Evolutionary conservation across 2,113 vertebrate genomes (phyloP).

Genomic region (Oreochromis tanganicae): DNA sequence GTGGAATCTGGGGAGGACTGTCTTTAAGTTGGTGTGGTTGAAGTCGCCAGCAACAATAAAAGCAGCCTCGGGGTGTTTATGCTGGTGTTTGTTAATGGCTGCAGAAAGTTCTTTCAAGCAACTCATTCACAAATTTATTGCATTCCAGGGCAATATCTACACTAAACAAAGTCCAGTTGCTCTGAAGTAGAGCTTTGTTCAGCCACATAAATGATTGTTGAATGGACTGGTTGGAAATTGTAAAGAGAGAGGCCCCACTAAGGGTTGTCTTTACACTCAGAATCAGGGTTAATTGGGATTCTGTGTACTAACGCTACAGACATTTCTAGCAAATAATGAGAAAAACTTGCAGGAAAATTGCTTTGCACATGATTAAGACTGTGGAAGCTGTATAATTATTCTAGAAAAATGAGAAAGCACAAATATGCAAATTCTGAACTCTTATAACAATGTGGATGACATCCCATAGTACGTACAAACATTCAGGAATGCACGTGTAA

Average conservation of each 20-base stretch:
- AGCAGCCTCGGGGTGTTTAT: too few species aligned
- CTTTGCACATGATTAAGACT: background rate
- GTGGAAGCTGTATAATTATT: background rate
- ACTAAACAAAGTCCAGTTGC: background rate
- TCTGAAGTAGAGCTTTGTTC: constrained; percentile 9
- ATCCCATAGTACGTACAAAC: background rate
- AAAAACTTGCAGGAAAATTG: background rate
- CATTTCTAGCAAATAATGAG: background rate
- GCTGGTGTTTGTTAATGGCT: too few species aligned
- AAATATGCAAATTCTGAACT: background rate
- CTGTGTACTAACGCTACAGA: background rate
- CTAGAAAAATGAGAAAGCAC: background rate
- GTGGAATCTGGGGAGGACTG: too few species aligned
- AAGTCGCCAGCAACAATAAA: too few species aligned
- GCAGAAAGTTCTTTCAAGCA: background rate
- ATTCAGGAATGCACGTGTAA: background rate
- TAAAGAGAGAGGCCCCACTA: background rate
- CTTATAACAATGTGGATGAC: background rate
- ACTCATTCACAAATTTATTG: background rate
- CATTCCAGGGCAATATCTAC: background rate
- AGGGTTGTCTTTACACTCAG: background rate
- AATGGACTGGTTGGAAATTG: background rate
- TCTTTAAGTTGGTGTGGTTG: too few species aligned
- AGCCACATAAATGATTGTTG: background rate
- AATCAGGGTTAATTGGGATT: background rate